These are phyloP conservation scores for Drosophila fuyamai DNA, from an alignment of 1,140 invertebrate genomes.

Conservation along the genomic window DNA sequence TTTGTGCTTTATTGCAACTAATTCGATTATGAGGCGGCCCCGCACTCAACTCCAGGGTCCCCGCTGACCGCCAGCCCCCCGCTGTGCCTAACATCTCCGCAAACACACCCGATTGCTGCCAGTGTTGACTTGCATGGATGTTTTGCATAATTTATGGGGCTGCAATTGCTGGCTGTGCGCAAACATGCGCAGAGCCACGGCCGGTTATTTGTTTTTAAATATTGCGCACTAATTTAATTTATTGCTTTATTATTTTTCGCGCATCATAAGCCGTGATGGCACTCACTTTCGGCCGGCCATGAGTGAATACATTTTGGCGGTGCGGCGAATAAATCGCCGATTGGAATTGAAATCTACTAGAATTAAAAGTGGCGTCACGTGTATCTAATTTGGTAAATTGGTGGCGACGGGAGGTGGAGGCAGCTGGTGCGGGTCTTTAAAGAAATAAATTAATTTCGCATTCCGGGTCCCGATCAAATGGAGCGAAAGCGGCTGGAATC, in stretches of 20 bases:
- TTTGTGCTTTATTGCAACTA: constrained; percentile 79
- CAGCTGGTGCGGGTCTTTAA: constrained; percentile 16
- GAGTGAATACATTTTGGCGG: neutral
- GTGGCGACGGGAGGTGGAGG: constrained; percentile 1
- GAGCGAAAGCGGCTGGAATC: constrained; percentile 41
- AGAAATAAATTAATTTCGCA: constrained; percentile 60
- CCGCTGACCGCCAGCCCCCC: constrained; percentile 10
- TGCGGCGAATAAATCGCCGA: constrained; percentile 40
- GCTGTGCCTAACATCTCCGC: constrained; percentile 38
- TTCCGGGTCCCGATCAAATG: constrained; percentile 51
- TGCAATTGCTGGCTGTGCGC: constrained; percentile 36
- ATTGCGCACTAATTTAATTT: constrained; percentile 62
- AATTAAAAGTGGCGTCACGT: constrained; percentile 57
- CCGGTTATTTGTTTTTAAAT: constrained; percentile 62
- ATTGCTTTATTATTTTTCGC: constrained; percentile 54
- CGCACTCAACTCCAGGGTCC: neutral
- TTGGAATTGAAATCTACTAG: constrained; percentile 40
- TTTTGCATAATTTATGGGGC: constrained; percentile 46
- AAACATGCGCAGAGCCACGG: constrained; percentile 21
- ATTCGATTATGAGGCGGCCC: constrained; percentile 67
- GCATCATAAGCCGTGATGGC: constrained; percentile 41
- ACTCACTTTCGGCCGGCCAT: neutral
- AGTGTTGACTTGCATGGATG: constrained; percentile 50
- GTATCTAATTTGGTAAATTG: constrained; percentile 64
- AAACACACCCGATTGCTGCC: constrained; percentile 24